Evolutionary conservation across 2,888 invertebrate genomes (phyloP).

Genomic region (Hypomecis atomaria): DNA sequence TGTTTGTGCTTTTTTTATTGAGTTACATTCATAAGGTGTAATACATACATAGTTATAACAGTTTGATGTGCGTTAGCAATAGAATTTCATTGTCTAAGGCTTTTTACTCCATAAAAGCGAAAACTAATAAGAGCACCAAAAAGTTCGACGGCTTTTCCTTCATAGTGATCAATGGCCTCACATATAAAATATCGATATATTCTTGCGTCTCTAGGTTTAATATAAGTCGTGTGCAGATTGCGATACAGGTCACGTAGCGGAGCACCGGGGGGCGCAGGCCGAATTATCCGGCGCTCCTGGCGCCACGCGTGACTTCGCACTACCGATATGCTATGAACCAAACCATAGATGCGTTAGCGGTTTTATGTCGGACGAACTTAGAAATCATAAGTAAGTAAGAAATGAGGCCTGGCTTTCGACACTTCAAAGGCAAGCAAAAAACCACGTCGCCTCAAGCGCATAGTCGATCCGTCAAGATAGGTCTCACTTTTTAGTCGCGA

Average conservation of each 20-base stretch:
- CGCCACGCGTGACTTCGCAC: constrained; percentile 54
- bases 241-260: constrained; percentile 62
- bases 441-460: too few species aligned
- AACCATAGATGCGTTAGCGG: constrained; percentile 27
- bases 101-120: too few species aligned
- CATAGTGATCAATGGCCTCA: constrained; percentile 1
- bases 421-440: too few species aligned
- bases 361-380: constrained; percentile 3
- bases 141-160: too few species aligned
- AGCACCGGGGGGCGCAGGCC: constrained; percentile 51
- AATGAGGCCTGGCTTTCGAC: not conserved
- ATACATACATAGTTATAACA: too few species aligned
- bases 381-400: constrained; percentile 2
- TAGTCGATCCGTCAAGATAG: too few species aligned
- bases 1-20: too few species aligned
- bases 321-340: constrained; percentile 49
- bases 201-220: constrained; percentile 38
- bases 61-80: too few species aligned
- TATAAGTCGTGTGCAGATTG: constrained; percentile 51
- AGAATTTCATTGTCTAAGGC: too few species aligned
- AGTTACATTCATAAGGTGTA: too few species aligned
- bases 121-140: too few species aligned
- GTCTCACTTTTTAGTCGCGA: too few species aligned
- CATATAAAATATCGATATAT: constrained; percentile 13
- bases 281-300: constrained; percentile 53